Percentiles rank a stretch among this genome's conserved stretches.
These are phyloP conservation scores for Acanthosepion lycidas DNA, from an alignment of 2,888 invertebrate genomes.

Conservation along the genomic window DNA sequence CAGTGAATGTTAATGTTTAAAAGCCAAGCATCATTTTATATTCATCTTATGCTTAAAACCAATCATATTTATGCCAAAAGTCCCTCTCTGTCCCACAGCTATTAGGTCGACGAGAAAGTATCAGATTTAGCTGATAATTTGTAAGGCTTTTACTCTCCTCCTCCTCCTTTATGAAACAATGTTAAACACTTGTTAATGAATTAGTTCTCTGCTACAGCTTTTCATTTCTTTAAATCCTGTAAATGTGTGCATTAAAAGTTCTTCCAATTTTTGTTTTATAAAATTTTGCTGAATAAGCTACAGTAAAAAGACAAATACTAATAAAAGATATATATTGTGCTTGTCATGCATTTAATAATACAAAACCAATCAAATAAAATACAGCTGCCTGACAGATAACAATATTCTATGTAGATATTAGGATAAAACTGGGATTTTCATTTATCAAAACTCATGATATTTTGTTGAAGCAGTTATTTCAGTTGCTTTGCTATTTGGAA, in stretches of 20 bases:
- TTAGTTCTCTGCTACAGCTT: neutral
- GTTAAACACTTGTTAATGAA: neutral
- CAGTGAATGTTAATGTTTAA: neutral
- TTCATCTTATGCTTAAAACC: neutral
- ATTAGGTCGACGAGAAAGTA: no score
- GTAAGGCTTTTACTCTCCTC: neutral
- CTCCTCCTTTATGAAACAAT: neutral
- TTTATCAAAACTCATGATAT: neutral
- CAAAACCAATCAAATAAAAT: neutral
- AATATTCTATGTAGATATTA: neutral
- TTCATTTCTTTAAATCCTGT: neutral
- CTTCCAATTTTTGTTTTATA: neutral
- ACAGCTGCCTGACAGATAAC: neutral
- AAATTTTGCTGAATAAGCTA: neutral
- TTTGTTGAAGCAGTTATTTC: neutral
- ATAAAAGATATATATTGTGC: neutral
- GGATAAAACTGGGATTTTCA: neutral
- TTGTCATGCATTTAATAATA: neutral
- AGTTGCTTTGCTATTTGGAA: neutral
- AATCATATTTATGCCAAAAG: neutral
- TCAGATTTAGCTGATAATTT: neutral
- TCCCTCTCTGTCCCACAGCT: neutral
- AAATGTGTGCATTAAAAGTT: neutral
- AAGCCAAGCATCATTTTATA: slow-evolving; percentile 2
- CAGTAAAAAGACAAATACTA: neutral